Conservation (phyloP, 2,888 invertebrate species). For the Trypoxylon attenuatum region DNA sequence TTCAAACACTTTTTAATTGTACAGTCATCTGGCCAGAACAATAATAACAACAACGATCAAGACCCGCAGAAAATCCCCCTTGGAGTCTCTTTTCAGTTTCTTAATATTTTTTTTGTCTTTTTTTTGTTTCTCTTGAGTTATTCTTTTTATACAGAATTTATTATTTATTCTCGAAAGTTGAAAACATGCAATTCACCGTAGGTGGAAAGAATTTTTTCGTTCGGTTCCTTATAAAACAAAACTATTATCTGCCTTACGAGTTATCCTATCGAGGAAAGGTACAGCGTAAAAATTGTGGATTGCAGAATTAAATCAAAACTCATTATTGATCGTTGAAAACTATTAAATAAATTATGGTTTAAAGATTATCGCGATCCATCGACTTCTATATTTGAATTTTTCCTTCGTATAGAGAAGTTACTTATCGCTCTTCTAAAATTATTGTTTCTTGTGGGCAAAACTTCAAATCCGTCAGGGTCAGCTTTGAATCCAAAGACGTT, state of each 20-base stretch:
- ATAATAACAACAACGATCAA: slow-evolving; percentile 31
- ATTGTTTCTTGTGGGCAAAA: slow-evolving; percentile 96
- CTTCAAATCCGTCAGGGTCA: slow-evolving; percentile 88
- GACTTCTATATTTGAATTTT: slow-evolving; percentile 60
- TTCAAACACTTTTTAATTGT: slow-evolving; percentile 5
- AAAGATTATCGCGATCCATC: slow-evolving; percentile 69
- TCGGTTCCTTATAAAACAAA: slow-evolving; percentile 62
- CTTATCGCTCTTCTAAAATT: slow-evolving; percentile 94
- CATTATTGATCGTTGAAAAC: slow-evolving; percentile 60
- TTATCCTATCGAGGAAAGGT: slow-evolving; percentile 60
- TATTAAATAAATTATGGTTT: slow-evolving; percentile 72
- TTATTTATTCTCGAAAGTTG: slow-evolving; percentile 61
- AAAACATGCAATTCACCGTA: slow-evolving; percentile 62
- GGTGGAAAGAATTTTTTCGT: slow-evolving; percentile 56
- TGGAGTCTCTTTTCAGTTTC: too few relatives aligned
- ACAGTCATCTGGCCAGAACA: slow-evolving; percentile 14
- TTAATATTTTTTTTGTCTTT: too few relatives aligned
- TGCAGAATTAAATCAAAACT: slow-evolving; percentile 57
- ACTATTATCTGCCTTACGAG: slow-evolving; percentile 62
- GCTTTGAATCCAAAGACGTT: slow-evolving; percentile 84
- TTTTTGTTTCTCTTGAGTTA: too few relatives aligned
- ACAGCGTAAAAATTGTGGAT: slow-evolving; percentile 63
- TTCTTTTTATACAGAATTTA: too few relatives aligned
- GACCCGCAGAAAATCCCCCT: slow-evolving; percentile 38
- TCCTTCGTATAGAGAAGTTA: too few relatives aligned